Conservation (phyloP, 1,140 invertebrate species). For the Archivesica marissinica region DNA sequence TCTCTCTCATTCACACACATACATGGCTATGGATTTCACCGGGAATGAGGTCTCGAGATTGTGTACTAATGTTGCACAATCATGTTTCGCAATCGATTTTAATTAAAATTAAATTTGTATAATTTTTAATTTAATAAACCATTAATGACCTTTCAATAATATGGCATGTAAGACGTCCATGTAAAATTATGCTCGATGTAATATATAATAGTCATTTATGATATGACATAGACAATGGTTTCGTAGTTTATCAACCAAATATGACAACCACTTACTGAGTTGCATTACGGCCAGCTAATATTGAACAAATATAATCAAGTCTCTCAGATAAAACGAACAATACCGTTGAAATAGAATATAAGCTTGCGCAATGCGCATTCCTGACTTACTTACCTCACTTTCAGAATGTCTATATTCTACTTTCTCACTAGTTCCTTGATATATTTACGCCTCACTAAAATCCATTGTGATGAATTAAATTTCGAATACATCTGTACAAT, state of each 20-base stretch:
- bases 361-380: conserved; percentile 35
- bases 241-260: conserved; percentile 12
- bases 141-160: neutral
- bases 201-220: too few relatives aligned
- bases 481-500: conserved; percentile 34
- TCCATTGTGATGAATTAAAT: conserved; percentile 29
- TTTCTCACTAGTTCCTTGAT: conserved; percentile 22
- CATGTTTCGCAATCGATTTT: neutral
- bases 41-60: too few relatives aligned
- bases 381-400: conserved; percentile 5
- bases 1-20: neutral
- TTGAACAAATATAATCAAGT: neutral
- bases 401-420: neutral
- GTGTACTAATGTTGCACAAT: too few relatives aligned
- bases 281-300: neutral
- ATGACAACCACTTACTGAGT: neutral
- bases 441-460: conserved; percentile 40
- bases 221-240: neutral
- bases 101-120: neutral
- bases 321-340: neutral
- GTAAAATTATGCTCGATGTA: neutral
- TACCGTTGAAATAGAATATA: conserved; percentile 1
- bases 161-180: neutral
- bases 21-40: neutral
- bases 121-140: neutral